These are phyloP conservation scores for Chloromyia formosa DNA, from an alignment of 2,888 invertebrate species.

Conservation along the genomic window DNA sequence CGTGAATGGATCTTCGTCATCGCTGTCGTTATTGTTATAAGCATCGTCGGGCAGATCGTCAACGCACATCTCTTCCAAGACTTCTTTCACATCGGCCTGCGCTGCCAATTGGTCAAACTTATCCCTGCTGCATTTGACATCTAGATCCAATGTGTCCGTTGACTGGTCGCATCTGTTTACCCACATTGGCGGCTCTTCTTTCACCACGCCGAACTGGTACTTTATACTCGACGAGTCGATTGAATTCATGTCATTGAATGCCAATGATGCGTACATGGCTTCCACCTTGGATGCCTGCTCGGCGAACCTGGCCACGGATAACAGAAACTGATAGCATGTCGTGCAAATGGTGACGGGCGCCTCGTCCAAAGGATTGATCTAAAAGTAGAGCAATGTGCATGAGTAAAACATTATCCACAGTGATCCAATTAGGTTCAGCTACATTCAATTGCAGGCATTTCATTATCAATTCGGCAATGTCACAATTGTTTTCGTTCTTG, in stretches of 20 bases:
- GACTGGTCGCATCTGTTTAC: conserved; percentile 36
- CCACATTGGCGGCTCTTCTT: background rate
- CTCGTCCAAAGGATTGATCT: conserved; percentile 45
- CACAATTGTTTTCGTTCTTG: conserved; percentile 45
- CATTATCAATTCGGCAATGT: conserved; percentile 42
- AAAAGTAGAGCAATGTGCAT: background rate
- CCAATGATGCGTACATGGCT: conserved; percentile 45
- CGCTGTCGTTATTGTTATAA: too few relatives aligned
- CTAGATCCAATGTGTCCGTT: conserved; percentile 47
- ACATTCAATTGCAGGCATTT: conserved; percentile 46
- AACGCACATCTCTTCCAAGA: too few relatives aligned
- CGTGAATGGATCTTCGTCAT: too few relatives aligned
- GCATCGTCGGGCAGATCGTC: too few relatives aligned
- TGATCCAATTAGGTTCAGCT: background rate
- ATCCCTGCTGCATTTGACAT: conserved; percentile 4
- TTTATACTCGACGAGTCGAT: conserved; percentile 35
- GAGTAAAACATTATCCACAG: background rate
- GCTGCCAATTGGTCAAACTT: too few relatives aligned
- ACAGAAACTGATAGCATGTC: conserved; percentile 46
- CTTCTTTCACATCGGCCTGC: too few relatives aligned
- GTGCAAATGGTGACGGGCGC: conserved; percentile 45
- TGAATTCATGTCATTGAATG: conserved; percentile 40
- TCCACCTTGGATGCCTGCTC: conserved; percentile 46
- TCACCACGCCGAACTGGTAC: conserved; percentile 44
- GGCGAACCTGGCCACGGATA: conserved; percentile 32